Conservation (phyloP, 2,888 invertebrate species). For the Rhimphoctona megacephalus region DNA sequence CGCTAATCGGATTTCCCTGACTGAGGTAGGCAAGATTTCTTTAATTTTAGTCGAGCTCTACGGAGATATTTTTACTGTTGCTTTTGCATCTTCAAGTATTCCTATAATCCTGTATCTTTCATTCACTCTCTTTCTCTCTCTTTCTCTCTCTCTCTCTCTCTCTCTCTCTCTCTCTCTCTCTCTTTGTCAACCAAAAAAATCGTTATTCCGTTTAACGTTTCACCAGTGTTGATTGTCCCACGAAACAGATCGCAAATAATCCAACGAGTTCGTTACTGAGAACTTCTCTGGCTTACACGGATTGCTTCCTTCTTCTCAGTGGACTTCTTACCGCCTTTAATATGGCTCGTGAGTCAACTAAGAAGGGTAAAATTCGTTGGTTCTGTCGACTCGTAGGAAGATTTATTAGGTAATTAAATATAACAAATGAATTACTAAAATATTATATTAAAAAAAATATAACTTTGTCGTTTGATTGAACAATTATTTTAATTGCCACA, state of each 20-base stretch:
- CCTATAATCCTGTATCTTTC: slow-evolving; percentile 22
- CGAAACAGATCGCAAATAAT: slow-evolving; percentile 86
- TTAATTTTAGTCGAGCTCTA: slow-evolving; percentile 26
- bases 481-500: background rate
- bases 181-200: slow-evolving; percentile 15
- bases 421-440: background rate
- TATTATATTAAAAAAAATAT: background rate
- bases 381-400: slow-evolving; percentile 87
- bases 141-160: background rate
- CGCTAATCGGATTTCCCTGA: slow-evolving; percentile 87
- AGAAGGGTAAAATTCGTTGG: slow-evolving; percentile 86
- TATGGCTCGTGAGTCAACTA: slow-evolving; percentile 86
- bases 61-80: slow-evolving; percentile 1
- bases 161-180: too few species aligned
- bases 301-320: slow-evolving; percentile 89
- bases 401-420: slow-evolving; percentile 87
- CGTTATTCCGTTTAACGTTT: slow-evolving; percentile 70
- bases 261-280: slow-evolving; percentile 88
- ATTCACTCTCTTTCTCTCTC: background rate
- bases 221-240: slow-evolving; percentile 71
- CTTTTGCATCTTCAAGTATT: slow-evolving; percentile 20
- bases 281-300: slow-evolving; percentile 89
- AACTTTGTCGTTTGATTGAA: background rate
- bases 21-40: slow-evolving; percentile 85
- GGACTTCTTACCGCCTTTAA: slow-evolving; percentile 89